Evolutionary conservation across 2,888 invertebrate species (phyloP), one percentile per base, ranked within the genome.

Genomic region (Melieria picta): DNA sequence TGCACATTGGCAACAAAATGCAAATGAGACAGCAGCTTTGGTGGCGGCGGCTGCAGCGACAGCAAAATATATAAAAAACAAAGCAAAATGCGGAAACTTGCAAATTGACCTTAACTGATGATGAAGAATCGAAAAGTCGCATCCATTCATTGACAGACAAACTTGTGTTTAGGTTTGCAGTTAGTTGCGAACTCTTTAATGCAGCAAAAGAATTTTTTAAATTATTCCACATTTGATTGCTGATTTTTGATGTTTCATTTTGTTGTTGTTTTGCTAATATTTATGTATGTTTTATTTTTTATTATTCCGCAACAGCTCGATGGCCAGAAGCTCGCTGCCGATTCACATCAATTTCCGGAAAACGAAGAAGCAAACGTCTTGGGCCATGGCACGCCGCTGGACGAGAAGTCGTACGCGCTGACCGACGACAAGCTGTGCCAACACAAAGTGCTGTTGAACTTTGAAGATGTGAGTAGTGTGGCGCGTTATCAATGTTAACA

Each of bases 381-480:
- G 75, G 84, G 83, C 69, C 84, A 84, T 74, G 83, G 83, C 66
- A 78, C 80, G 60, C 74, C 75, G 56, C 64, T 61, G 42, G 68
- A 70, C 48, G 69, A 65, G 46, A 56, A 69, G 10, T 43, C 50
- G 11, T 63, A 67, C 11, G 46, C 52, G 10, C 61, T 64, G 62
- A 65, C 55, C 60, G 73, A 79, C 64, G 65, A 58, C 57, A 80
- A 83, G 72, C 74, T 81, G 68, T 77, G 79, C 55, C 83, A 82
- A 74, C 77, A 79, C 69, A 82, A 83, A 76, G 80, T 84, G 77
- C 79, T 89, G 16, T 81, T 88, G 71, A 82, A 79, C 73, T 89
- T 84, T 76, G 87, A 89, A 67, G 89, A 89, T 76, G 85, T 85
- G 79, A 85, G 84, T 75, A 48, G 9, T 58, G 7, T 11, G 7